Conservation (phyloP, 37 sponge, comb jelly and placozoan genomes). For the Lycopodina hypogea region DNA sequence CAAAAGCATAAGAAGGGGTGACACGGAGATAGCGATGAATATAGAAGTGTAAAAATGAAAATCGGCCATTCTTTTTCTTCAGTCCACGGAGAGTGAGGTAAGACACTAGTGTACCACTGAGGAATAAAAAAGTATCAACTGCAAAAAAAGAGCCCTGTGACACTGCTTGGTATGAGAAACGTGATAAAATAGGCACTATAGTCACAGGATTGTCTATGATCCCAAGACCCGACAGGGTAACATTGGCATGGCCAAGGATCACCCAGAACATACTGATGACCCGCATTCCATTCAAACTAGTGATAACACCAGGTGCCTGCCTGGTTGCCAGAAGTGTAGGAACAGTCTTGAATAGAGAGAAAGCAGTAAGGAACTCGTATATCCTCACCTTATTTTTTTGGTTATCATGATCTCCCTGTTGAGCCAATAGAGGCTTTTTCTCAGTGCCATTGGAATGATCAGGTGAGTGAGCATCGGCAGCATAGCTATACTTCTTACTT, state of each 20-base stretch:
- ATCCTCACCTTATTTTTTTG: neutral
- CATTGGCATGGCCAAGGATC: conserved; percentile 57
- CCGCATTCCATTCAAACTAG: conserved; percentile 75
- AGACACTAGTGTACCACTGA: conserved; percentile 72
- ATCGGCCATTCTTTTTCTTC: conserved; percentile 39
- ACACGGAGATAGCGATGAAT: conserved; percentile 77
- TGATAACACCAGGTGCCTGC: conserved; percentile 64
- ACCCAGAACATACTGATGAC: conserved; percentile 90
- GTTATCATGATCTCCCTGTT: neutral
- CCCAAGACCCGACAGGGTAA: neutral
- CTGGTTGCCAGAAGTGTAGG: conserved; percentile 50
- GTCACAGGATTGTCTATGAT: conserved; percentile 13
- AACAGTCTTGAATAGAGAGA: conserved; percentile 69
- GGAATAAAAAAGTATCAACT: conserved; percentile 77
- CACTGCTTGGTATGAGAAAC: conserved; percentile 55
- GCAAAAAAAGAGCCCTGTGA: conserved; percentile 51
- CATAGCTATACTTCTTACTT: neutral
- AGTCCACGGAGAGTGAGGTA: conserved; percentile 68
- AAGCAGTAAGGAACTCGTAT: conserved; percentile 31
- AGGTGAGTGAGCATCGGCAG: too few species aligned
- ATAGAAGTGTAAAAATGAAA: conserved; percentile 68
- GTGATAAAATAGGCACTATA: neutral
- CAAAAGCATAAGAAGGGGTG: conserved; percentile 69
- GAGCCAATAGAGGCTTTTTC: neutral
- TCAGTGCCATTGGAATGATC: neutral